These are phyloP conservation scores for Acrocephalus kingi DNA, from an alignment of 2,113 vertebrate genomes.

Conservation along the genomic window DNA sequence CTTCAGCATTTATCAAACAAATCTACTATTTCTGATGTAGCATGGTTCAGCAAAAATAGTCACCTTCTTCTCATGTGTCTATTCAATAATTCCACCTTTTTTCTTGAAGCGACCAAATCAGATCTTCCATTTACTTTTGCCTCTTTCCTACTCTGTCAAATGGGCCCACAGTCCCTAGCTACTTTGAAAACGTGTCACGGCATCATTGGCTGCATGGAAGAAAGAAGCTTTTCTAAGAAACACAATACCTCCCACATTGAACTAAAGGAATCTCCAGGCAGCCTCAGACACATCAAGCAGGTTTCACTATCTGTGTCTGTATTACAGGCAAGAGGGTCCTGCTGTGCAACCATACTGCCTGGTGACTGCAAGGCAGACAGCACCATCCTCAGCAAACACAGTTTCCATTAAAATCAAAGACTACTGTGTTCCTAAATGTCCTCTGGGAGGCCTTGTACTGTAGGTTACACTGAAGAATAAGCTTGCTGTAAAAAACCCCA, in stretches of 20 bases:
- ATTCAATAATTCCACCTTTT: neutral
- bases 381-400: neutral
- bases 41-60: neutral
- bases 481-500: fast-evolving
- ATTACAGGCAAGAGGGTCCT: neutral
- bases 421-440: neutral
- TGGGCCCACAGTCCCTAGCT: neutral
- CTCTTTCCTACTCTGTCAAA: neutral
- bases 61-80: neutral
- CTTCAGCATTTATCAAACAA: neutral
- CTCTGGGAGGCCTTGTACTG: neutral
- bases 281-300: neutral
- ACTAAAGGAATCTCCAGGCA: neutral
- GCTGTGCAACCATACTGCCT: neutral
- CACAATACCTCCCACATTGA: neutral
- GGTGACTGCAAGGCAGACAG: neutral
- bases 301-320: neutral
- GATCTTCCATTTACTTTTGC: neutral
- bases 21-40: neutral
- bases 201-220: neutral
- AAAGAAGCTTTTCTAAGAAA: neutral
- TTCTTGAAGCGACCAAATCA: neutral
- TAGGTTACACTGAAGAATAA: neutral
- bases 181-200: fast-evolving
- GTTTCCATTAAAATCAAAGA: constrained; percentile 1